These are phyloP conservation scores for Ciconia stormi DNA, from an alignment of 2,113 vertebrate genomes.

Conservation along the genomic window DNA sequence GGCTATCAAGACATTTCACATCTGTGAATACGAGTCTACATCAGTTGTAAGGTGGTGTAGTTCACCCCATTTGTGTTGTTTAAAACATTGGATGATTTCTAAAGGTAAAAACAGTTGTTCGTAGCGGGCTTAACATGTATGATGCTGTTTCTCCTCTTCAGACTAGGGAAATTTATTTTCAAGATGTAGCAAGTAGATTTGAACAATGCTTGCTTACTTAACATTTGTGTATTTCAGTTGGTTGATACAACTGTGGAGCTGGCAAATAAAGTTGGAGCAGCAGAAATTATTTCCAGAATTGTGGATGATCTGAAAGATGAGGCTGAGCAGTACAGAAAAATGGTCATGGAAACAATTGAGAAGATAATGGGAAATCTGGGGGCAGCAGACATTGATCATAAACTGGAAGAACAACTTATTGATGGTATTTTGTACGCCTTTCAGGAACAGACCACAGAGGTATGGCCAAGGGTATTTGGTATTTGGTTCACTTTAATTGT, in stretches of 20 bases:
- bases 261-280: slow-evolving; percentile 98
- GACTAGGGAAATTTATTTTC: not conserved
- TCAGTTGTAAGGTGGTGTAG: not conserved
- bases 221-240: slow-evolving; percentile 73
- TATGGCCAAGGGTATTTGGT: slow-evolving; percentile 24
- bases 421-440: slow-evolving; percentile 98
- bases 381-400: slow-evolving; percentile 97
- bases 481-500: not conserved
- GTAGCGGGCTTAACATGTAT: fast-evolving
- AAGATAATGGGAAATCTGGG: slow-evolving; percentile 99
- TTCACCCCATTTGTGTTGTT: not conserved
- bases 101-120: not conserved
- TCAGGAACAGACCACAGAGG: slow-evolving; percentile 98
- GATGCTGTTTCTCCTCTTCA: not conserved
- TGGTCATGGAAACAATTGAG: slow-evolving; percentile 99
- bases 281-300: slow-evolving; percentile 97
- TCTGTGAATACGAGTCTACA: not conserved
- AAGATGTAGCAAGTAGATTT: not conserved
- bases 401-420: slow-evolving; percentile 97
- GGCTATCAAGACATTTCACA: not conserved
- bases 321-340: slow-evolving; percentile 98
- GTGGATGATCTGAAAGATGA: slow-evolving; percentile 98
- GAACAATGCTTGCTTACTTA: not conserved
- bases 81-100: not conserved
- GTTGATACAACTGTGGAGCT: slow-evolving; percentile 98